Conservation (phyloP, 2,113 vertebrate genomes). For the Zapornia atra region DNA sequence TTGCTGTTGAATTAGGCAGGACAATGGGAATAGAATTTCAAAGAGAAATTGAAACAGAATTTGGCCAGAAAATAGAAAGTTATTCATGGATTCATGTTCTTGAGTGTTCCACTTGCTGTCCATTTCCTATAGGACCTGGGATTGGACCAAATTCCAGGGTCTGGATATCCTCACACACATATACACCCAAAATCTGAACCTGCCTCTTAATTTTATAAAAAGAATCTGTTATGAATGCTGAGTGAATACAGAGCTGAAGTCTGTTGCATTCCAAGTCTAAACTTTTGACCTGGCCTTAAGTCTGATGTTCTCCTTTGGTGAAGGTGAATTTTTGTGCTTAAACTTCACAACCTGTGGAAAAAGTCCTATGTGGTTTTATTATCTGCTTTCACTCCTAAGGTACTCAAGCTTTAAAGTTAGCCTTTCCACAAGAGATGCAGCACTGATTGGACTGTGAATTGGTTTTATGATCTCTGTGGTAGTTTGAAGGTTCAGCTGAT, state of each 20-base stretch:
- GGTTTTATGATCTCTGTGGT: background rate
- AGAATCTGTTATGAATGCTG: background rate
- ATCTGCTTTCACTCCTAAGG: background rate
- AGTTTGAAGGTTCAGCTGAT: background rate
- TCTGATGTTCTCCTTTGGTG: background rate
- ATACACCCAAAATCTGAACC: background rate
- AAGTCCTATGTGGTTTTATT: background rate
- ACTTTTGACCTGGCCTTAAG: background rate
- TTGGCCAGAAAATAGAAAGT: conserved; percentile 4
- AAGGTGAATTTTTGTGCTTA: background rate
- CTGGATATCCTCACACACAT: background rate
- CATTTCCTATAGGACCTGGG: background rate
- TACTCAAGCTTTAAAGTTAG: background rate
- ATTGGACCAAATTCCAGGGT: background rate
- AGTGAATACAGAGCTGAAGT: background rate
- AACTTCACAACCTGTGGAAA: background rate
- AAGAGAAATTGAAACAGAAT: background rate
- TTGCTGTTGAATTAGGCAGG: conserved; percentile 10
- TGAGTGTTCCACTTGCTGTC: background rate
- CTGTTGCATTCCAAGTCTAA: background rate
- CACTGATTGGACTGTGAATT: background rate
- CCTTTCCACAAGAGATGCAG: background rate
- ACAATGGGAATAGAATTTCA: background rate
- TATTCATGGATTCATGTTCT: background rate
- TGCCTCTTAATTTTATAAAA: background rate